Percentiles rank a stretch among this genome's conserved stretches.
Conservation (phyloP, 2,888 invertebrate genomes). For the Silvanus unidentatus region DNA sequence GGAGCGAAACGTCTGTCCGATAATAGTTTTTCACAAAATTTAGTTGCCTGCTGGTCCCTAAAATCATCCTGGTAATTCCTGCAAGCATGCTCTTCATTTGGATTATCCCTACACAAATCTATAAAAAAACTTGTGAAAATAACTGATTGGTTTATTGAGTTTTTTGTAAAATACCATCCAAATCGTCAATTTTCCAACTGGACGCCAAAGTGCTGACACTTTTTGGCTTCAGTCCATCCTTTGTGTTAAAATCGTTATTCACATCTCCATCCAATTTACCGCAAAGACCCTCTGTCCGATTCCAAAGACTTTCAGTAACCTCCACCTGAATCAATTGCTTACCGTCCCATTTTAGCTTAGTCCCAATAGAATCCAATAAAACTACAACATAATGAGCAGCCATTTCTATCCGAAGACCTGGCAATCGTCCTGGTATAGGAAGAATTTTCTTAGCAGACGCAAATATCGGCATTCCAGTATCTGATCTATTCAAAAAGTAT, state of each 20-base stretch:
- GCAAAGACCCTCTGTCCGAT: slow-evolving; percentile 76
- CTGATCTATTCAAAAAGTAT: slow-evolving; percentile 53
- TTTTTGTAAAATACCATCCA: slow-evolving; percentile 37
- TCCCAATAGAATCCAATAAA: slow-evolving; percentile 60
- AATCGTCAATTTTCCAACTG: slow-evolving; percentile 53
- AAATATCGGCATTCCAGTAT: slow-evolving; percentile 38
- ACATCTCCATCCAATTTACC: slow-evolving; percentile 68
- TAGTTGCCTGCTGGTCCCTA: slow-evolving; percentile 47
- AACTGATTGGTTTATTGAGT: neutral
- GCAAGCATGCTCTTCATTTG: slow-evolving; percentile 51
- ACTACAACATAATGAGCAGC: slow-evolving; percentile 65
- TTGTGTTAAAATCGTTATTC: slow-evolving; percentile 62
- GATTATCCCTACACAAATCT: slow-evolving; percentile 55
- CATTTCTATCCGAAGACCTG: slow-evolving; percentile 68
- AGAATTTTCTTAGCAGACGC: slow-evolving; percentile 40
- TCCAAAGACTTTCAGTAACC: slow-evolving; percentile 65
- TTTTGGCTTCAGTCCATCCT: slow-evolving; percentile 50
- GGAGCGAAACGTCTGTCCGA: slow-evolving; percentile 58
- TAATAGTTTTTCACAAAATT: slow-evolving; percentile 59
- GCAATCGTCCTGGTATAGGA: slow-evolving; percentile 66
- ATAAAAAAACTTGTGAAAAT: neutral
- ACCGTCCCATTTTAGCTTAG: slow-evolving; percentile 73
- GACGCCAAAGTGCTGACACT: slow-evolving; percentile 51
- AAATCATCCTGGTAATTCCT: slow-evolving; percentile 34
- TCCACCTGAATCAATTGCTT: slow-evolving; percentile 63